Conservation (phyloP, 2,888 invertebrate genomes). For the Portevinia maculata region DNA sequence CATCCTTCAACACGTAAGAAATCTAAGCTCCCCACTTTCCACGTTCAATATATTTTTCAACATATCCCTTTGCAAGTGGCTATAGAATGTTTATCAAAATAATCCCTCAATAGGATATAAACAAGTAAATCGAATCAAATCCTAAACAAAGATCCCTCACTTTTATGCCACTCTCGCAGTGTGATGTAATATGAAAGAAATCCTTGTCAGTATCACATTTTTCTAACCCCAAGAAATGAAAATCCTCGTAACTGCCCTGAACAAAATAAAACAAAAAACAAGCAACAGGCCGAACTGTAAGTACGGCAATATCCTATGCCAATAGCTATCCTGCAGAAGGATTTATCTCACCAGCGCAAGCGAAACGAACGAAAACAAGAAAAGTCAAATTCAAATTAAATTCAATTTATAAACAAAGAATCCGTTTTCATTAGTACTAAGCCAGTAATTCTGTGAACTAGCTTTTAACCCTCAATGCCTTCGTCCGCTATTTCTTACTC, state of each 20-base stretch:
- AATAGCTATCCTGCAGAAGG: background rate
- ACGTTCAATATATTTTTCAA: background rate
- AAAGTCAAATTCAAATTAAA: conserved; percentile 34
- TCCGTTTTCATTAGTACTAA: conserved; percentile 64
- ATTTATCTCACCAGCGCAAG: too few relatives aligned
- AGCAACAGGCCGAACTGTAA: conserved; percentile 31
- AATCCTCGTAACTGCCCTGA: conserved; percentile 19
- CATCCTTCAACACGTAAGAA: background rate
- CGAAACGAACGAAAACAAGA: background rate
- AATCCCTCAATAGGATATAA: conserved; percentile 25
- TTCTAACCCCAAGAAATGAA: conserved; percentile 23
- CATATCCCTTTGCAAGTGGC: conserved; percentile 7
- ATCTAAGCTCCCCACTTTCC: background rate
- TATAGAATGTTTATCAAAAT: conserved; percentile 12
- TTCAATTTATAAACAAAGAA: conserved; percentile 33
- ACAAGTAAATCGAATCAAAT: conserved; percentile 30
- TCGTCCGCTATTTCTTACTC: conserved; percentile 19
- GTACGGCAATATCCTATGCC: background rate
- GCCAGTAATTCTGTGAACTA: conserved; percentile 43
- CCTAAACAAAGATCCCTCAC: conserved; percentile 20
- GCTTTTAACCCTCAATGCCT: conserved; percentile 7
- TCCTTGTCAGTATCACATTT: conserved; percentile 14
- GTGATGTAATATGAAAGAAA: conserved; percentile 21
- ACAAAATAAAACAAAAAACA: background rate
- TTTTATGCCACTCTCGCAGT: conserved; percentile 14